Evolutionary conservation across 2,797 vertebrate species (phyloP).

Genomic region (Coregonus sp.): DNA sequence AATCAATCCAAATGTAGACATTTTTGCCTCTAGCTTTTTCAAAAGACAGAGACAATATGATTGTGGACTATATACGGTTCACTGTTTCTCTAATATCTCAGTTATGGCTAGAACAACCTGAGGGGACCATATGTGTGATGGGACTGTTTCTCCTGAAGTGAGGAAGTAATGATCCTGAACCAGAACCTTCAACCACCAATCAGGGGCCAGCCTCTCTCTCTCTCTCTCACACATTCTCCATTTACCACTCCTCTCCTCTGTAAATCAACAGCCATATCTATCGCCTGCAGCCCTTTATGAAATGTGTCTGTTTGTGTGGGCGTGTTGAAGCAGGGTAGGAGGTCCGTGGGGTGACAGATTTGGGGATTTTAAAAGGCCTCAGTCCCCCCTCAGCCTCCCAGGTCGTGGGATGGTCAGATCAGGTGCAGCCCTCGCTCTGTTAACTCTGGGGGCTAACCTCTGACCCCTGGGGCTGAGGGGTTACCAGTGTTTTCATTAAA

Average conservation of each 20-base stretch:
- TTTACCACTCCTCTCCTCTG: not conserved
- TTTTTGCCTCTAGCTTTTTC: not conserved
- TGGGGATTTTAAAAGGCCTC: conserved; percentile 23
- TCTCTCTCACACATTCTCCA: not conserved
- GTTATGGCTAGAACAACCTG: not conserved
- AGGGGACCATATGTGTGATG: conserved; percentile 12
- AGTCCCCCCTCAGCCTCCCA: conserved; percentile 38
- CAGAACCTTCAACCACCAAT: not conserved
- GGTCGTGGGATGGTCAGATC: conserved; percentile 60
- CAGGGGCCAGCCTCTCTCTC: conserved; percentile 7
- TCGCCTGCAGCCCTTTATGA: conserved; percentile 13
- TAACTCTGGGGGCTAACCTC: conserved; percentile 64
- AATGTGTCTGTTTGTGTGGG: conserved; percentile 29
- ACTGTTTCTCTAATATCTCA: not conserved
- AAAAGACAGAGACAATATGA: not conserved
- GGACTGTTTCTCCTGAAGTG: not conserved
- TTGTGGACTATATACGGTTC: not conserved
- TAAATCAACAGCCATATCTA: conserved; percentile 3
- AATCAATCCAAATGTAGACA: not conserved
- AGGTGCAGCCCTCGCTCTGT: conserved; percentile 57
- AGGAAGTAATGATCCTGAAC: conserved; percentile 1
- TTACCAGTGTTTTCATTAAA: conserved; percentile 73
- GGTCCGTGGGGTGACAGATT: conserved; percentile 50
- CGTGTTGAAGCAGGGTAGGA: conserved; percentile 13
- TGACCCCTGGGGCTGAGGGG: conserved; percentile 53